Conservation (phyloP, 1,140 invertebrate genomes). For the Ceratitis capitata region DNA sequence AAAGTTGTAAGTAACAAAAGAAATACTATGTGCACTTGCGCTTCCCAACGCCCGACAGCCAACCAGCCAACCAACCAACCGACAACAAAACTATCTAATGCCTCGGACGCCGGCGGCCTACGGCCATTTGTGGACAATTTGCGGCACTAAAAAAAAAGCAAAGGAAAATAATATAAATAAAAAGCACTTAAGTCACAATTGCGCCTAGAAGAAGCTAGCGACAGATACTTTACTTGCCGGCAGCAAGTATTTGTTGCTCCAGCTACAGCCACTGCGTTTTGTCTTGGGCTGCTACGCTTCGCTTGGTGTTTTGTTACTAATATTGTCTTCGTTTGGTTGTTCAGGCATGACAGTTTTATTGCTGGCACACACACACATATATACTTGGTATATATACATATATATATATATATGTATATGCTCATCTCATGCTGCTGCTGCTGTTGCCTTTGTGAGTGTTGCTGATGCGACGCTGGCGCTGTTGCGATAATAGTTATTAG, state of each 20-base stretch:
- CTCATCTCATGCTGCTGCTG: background rate
- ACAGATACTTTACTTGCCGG: background rate
- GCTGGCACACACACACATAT: conserved; percentile 34
- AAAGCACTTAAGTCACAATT: background rate
- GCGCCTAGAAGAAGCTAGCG: background rate
- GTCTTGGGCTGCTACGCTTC: background rate
- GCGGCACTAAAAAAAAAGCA: background rate
- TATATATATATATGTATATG: background rate
- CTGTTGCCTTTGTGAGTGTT: no score
- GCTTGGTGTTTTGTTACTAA: conserved; percentile 27
- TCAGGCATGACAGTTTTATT: conserved; percentile 59
- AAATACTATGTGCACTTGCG: background rate
- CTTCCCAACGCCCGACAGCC: background rate
- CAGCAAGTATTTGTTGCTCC: background rate
- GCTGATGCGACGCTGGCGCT: background rate
- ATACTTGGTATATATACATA: background rate
- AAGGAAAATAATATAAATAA: no score
- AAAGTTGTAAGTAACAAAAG: background rate
- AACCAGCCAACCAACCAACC: background rate
- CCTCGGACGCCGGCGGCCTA: background rate
- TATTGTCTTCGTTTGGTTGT: conserved; percentile 54
- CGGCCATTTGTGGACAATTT: conserved; percentile 6
- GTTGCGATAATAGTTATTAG: conserved; percentile 25
- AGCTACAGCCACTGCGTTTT: background rate
- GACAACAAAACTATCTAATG: background rate